These are phyloP conservation scores for Piezodorus guildinii DNA, from an alignment of 1,140 invertebrate genomes.

Conservation along the genomic window DNA sequence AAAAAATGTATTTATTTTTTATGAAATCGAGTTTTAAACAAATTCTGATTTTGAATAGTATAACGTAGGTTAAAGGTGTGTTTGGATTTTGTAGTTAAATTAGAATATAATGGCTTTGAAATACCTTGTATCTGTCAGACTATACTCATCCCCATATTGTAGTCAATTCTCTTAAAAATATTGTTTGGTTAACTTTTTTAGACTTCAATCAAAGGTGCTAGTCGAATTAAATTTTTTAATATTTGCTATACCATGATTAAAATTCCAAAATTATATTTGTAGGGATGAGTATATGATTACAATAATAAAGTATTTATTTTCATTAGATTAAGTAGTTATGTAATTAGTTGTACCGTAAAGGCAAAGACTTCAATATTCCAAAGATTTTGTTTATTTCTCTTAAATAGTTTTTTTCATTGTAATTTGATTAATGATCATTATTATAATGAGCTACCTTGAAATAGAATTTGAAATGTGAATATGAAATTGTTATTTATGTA, in stretches of 20 bases:
- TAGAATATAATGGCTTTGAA: not conserved
- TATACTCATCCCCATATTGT: conserved; percentile 12
- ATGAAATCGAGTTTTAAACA: not conserved
- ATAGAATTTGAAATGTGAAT: conserved; percentile 13
- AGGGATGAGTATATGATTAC: conserved; percentile 16
- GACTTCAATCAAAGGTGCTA: conserved; percentile 11
- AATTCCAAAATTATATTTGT: conserved; percentile 10
- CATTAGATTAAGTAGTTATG: conserved; percentile 14
- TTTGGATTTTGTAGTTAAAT: not conserved
- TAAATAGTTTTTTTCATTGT: conserved; percentile 13
- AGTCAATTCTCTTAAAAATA: not conserved
- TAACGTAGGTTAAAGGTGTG: not conserved
- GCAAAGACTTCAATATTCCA: conserved; percentile 18
- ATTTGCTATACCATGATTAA: conserved; percentile 1
- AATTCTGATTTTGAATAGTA: not conserved
- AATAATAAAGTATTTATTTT: conserved; percentile 17
- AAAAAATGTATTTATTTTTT: not conserved
- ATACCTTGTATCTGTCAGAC: not conserved
- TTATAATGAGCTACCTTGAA: conserved; percentile 12
- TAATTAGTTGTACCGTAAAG: conserved; percentile 16
- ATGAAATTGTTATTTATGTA: conserved; percentile 15
- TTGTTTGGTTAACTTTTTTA: not conserved
- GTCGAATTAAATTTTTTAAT: not conserved
- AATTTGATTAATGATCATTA: conserved; percentile 12
- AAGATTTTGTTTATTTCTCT: conserved; percentile 16